phyloP scores from a whole-genome alignment of 2,113 vertebrate species.

The Marmota flaviventris region DNA sequence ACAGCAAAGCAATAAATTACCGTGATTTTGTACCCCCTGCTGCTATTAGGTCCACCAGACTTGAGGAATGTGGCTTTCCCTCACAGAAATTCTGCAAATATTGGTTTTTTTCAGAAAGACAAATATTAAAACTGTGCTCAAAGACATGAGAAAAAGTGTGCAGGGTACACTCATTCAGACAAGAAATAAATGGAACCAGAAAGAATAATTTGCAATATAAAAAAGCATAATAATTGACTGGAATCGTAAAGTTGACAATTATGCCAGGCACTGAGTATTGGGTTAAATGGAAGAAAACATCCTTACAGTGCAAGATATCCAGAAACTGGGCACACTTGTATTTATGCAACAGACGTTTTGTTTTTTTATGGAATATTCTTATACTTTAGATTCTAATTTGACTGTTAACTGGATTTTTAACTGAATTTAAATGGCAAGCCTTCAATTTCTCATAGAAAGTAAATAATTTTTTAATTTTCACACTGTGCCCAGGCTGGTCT shows the following conservation, averaged over 20 bases:
- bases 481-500: neutral
- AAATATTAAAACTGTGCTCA: constrained; percentile 82
- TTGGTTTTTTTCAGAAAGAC: constrained; percentile 84
- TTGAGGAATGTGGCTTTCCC: constrained; percentile 86
- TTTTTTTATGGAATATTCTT: neutral
- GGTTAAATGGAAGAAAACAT: constrained; percentile 27
- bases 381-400: neutral
- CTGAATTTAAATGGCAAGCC: neutral
- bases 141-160: constrained; percentile 67
- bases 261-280: neutral
- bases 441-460: neutral
- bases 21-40: constrained; percentile 87
- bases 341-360: neutral
- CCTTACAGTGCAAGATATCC: neutral
- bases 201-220: constrained; percentile 37
- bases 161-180: neutral
- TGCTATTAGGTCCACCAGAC: constrained; percentile 82
- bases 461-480: neutral
- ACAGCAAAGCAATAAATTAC: constrained; percentile 87
- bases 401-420: constrained; percentile 5
- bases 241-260: neutral
- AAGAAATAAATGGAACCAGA: neutral
- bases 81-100: constrained; percentile 85
- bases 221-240: constrained; percentile 63
- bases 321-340: neutral